Evolutionary conservation across 2,888 invertebrate species (phyloP).

Genomic region (Ceramica pisi): DNA sequence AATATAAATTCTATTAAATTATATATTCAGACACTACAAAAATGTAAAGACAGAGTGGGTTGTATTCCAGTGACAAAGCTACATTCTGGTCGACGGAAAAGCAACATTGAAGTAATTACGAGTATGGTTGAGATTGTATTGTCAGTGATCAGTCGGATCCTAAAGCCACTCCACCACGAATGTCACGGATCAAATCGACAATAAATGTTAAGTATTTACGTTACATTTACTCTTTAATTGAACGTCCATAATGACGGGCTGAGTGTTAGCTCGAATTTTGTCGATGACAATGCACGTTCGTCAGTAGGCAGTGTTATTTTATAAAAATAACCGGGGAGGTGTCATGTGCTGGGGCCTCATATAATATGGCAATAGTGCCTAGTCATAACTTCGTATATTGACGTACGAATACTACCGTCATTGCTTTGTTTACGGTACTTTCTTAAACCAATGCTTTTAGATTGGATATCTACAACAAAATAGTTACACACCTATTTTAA

Average conservation of each 20-base stretch:
- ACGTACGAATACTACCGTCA: constrained; percentile 10
- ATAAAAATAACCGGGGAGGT: constrained; percentile 67
- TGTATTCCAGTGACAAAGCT: constrained; percentile 77
- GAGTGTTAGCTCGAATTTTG: constrained; percentile 80
- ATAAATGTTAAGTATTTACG: constrained; percentile 88
- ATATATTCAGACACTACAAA: constrained; percentile 77
- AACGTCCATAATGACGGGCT: constrained; percentile 77
- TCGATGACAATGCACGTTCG: constrained; percentile 84
- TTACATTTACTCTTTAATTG: constrained; percentile 88
- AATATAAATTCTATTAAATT: constrained; percentile 63
- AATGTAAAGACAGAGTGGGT: constrained; percentile 78
- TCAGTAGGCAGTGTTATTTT: constrained; percentile 80
- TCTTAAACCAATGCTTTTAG: neutral
- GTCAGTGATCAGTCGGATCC: constrained; percentile 33
- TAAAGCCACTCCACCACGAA: constrained; percentile 75
- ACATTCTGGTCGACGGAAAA: constrained; percentile 64
- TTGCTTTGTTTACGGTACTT: neutral
- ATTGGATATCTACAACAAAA: too few relatives aligned
- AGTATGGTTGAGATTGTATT: constrained; percentile 49
- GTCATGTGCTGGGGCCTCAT: constrained; percentile 50
- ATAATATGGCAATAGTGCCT: constrained; percentile 53
- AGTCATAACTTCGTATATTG: constrained; percentile 61
- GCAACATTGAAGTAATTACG: constrained; percentile 41
- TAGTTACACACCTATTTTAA: too few relatives aligned
- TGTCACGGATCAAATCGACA: constrained; percentile 87